Percentiles rank a stretch among this genome's conserved stretches.
Conservation (phyloP, 2,113 vertebrate species). For the Malurus melanocephalus region DNA sequence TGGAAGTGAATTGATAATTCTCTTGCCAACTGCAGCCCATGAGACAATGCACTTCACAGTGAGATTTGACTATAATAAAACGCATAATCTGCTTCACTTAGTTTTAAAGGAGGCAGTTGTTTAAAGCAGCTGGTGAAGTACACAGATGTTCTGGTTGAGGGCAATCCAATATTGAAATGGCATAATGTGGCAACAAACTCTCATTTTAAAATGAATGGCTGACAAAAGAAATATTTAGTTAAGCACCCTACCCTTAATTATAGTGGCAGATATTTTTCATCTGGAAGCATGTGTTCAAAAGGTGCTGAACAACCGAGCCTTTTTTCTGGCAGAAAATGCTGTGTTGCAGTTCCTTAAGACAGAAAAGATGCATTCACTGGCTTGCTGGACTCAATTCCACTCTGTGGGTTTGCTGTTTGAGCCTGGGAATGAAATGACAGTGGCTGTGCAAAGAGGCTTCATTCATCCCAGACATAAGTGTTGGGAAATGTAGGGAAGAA, state of each 20-base stretch:
- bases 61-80: constrained; percentile 3
- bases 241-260: constrained; percentile 21
- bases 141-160: constrained; percentile 32
- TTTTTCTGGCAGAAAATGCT: constrained; percentile 18
- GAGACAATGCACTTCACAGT: background rate
- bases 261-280: constrained; percentile 5
- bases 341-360: background rate
- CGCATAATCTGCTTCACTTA: constrained; percentile 1
- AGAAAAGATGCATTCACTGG: constrained; percentile 3
- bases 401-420: background rate
- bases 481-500: background rate
- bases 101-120: constrained; percentile 24
- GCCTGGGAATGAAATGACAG: background rate
- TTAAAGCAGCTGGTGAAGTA: constrained; percentile 50
- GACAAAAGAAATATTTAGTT: constrained; percentile 21
- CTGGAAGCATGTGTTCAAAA: background rate
- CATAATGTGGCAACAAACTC: background rate
- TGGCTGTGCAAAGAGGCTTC: background rate
- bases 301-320: background rate
- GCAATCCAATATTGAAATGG: constrained; percentile 10
- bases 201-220: constrained; percentile 9
- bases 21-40: background rate
- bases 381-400: background rate
- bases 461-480: background rate
- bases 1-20: background rate